Percentiles rank a stretch among this genome's conserved stretches.
Evolutionary conservation across 2,113 vertebrate genomes (phyloP).

Genomic region (Sterna hirundo): DNA sequence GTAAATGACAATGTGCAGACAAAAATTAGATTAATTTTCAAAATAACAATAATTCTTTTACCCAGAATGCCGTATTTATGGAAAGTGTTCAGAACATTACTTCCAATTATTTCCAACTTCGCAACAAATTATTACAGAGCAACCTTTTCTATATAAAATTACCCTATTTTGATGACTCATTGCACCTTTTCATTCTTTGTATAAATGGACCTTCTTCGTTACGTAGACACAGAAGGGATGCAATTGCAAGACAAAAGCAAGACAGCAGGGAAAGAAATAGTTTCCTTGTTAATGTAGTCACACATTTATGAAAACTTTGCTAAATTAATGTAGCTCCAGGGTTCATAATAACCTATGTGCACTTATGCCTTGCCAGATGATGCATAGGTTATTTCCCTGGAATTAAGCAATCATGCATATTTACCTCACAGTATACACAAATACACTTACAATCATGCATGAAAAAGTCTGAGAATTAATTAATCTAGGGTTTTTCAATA

Average conservation of each 20-base stretch:
- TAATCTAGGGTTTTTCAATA: neutral
- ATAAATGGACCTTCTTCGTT: neutral
- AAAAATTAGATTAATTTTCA: slow-evolving; percentile 65
- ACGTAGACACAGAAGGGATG: neutral
- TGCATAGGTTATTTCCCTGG: slow-evolving; percentile 31
- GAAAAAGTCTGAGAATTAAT: neutral
- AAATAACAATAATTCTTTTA: slow-evolving; percentile 61
- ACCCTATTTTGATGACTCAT: slow-evolving; percentile 16
- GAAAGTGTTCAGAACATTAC: slow-evolving; percentile 13
- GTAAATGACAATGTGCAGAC: slow-evolving; percentile 30
- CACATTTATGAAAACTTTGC: slow-evolving; percentile 8
- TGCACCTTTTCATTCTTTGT: slow-evolving; percentile 17
- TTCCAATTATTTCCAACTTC: slow-evolving; percentile 48
- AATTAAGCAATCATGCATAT: slow-evolving; percentile 34
- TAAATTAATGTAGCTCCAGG: slow-evolving; percentile 32
- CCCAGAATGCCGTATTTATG: slow-evolving; percentile 42
- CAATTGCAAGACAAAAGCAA: slow-evolving; percentile 25
- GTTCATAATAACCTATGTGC: slow-evolving; percentile 20
- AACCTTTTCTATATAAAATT: slow-evolving; percentile 62
- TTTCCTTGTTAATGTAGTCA: neutral
- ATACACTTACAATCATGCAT: neutral
- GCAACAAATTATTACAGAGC: slow-evolving; percentile 45
- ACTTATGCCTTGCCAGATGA: neutral
- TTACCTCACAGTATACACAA: slow-evolving; percentile 11
- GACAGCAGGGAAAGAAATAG: neutral